These are phyloP conservation scores for Hormiphora californensis DNA, from an alignment of 37 sponge, comb jelly and placozoan species.

Conservation along the genomic window DNA sequence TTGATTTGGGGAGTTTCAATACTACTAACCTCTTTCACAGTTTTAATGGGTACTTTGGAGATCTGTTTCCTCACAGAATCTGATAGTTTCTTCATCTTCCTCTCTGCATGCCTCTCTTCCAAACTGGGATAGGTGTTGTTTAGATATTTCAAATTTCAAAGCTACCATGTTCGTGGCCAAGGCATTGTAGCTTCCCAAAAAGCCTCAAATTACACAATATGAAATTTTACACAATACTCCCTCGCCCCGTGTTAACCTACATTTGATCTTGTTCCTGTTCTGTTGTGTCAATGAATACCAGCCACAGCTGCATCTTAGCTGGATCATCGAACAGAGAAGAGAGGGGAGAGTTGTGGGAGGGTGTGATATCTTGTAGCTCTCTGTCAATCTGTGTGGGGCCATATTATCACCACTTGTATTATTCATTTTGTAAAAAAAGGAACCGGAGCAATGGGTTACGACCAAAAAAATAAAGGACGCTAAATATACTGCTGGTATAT, in stretches of 20 bases:
- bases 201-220: background rate
- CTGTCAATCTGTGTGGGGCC: background rate
- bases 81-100: constrained; percentile 5
- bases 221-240: background rate
- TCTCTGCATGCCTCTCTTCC: too few species aligned
- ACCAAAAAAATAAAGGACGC: too few species aligned
- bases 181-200: too few species aligned
- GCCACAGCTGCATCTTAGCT: constrained; percentile 4
- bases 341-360: background rate
- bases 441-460: too few species aligned
- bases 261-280: background rate
- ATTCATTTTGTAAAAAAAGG: too few species aligned
- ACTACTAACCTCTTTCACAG: background rate
- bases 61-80: background rate
- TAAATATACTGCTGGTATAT: background rate
- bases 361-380: constrained; percentile 19
- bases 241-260: background rate
- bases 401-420: too few species aligned
- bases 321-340: constrained; percentile 26
- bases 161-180: too few species aligned
- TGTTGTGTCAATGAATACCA: background rate
- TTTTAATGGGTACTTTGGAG: background rate
- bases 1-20: background rate
- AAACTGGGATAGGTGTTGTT: too few species aligned
- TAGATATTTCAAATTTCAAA: too few species aligned